Evolutionary conservation across 2,113 vertebrate genomes (phyloP).

Genomic region (Craseonycteris thonglongyai): DNA sequence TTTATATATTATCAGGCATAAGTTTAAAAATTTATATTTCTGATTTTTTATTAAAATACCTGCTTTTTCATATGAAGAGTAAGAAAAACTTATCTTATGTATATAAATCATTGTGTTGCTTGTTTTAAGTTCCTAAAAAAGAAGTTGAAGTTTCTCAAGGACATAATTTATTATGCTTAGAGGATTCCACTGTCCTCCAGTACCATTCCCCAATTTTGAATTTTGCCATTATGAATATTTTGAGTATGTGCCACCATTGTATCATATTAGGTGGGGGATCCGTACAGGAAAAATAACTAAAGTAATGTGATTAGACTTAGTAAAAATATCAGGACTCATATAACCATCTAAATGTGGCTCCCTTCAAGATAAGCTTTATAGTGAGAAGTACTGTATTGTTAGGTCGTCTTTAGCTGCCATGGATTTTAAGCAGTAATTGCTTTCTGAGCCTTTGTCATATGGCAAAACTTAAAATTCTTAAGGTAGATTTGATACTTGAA

Average conservation of each 20-base stretch:
- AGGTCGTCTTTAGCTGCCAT: background rate
- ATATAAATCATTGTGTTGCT: background rate
- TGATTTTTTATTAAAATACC: slow-evolving; percentile 1
- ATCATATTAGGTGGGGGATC: background rate
- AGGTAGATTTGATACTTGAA: background rate
- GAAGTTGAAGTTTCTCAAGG: background rate
- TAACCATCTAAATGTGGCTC: background rate
- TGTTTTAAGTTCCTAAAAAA: slow-evolving; percentile 21
- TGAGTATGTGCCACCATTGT: background rate
- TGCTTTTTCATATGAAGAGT: slow-evolving; percentile 1
- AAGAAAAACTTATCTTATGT: background rate
- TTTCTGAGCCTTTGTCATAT: background rate
- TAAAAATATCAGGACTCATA: background rate
- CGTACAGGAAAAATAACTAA: background rate
- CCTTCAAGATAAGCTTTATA: background rate
- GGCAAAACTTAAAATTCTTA: background rate
- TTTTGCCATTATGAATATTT: background rate
- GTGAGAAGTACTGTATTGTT: background rate
- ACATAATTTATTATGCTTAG: background rate
- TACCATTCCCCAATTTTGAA: background rate
- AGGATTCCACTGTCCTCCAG: background rate
- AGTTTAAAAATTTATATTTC: background rate
- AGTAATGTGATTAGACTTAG: background rate
- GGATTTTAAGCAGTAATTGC: background rate
- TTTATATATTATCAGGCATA: background rate